These are phyloP conservation scores for Ailurus styani DNA, from an alignment of 2,113 vertebrate genomes.

Conservation along the genomic window DNA sequence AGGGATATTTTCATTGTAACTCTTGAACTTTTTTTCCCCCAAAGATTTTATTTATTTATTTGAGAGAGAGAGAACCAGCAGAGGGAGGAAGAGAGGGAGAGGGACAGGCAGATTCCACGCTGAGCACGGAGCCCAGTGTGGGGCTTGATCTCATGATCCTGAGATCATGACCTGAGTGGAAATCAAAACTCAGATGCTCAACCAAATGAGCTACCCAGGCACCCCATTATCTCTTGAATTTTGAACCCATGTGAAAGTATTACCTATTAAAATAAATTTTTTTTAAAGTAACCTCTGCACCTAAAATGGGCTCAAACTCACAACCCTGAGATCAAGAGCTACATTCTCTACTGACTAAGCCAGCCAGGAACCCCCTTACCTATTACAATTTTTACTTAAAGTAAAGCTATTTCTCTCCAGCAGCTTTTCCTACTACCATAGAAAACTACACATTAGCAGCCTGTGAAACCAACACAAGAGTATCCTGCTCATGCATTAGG, in stretches of 20 bases:
- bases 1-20: not conserved
- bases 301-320: not conserved
- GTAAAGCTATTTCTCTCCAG: not conserved
- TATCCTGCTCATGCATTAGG: not conserved
- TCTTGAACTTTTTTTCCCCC: not conserved
- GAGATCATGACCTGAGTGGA: not conserved
- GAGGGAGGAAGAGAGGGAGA: not conserved
- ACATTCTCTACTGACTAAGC: not conserved
- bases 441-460: not conserved
- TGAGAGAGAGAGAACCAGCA: not conserved
- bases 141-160: not conserved
- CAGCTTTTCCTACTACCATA: not conserved
- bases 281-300: not conserved
- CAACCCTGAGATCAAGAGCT: not conserved
- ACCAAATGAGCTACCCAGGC: not conserved
- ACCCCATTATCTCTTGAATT: not conserved
- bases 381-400: conserved; percentile 39
- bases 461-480: not conserved
- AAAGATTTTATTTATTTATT: not conserved
- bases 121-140: not conserved
- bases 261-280: not conserved
- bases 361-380: not conserved
- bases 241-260: not conserved
- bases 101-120: not conserved
- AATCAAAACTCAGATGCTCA: not conserved